Base-by-base conservation (phyloP, 2,888 invertebrate species). In the Tubulanus polymorphus region DNA sequence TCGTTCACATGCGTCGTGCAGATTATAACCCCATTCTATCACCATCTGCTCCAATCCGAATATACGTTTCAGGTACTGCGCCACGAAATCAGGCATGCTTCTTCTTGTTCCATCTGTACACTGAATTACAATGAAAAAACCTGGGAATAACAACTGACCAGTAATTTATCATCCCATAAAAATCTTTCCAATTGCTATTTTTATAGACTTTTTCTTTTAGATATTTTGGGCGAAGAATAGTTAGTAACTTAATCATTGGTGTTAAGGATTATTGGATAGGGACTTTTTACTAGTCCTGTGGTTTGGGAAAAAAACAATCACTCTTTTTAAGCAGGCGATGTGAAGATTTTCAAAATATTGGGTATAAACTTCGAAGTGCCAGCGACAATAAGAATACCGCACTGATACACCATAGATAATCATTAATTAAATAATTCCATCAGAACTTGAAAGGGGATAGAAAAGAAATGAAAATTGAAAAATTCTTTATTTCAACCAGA, bases 11-110 rank as follows among this genome's bases (percentile, higher is more conserved):
- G 77, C 74, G 57, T 76, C 76, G 25, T 73, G 69, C 23, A 78
- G 65, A 53, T 77, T 78, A 62, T 78, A 78, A 1, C 69, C 76
- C 78, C 78, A 78, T 55, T 78, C 78, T 12, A 69, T 59, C 27
- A 70, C 68, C 73, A 78, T 72, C 62, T 71, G 68, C 28, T 71
- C 69, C 51, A 74, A 53, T 28, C 70, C 62, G 60, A 75, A 78
- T 20, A 70, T 61, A 18, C 67, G 59, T 53, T 66, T 59, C 28
- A 78, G 66, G 59, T 75, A 76, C 3, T 51, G 63, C 56, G 68
- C 62, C 45, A 78, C 54, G 63, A 75, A 78, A 28, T 73, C 71
- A 5, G 61, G 63, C 71, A 77, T 66, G 49, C 61, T 66, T 26
- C 67, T 66, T 10, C 71, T 56, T 8, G 58, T 65, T 12, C 72